These are phyloP conservation scores for Entomyzon cyanotis DNA, from an alignment of 2,113 vertebrate species.

Conservation along the genomic window DNA sequence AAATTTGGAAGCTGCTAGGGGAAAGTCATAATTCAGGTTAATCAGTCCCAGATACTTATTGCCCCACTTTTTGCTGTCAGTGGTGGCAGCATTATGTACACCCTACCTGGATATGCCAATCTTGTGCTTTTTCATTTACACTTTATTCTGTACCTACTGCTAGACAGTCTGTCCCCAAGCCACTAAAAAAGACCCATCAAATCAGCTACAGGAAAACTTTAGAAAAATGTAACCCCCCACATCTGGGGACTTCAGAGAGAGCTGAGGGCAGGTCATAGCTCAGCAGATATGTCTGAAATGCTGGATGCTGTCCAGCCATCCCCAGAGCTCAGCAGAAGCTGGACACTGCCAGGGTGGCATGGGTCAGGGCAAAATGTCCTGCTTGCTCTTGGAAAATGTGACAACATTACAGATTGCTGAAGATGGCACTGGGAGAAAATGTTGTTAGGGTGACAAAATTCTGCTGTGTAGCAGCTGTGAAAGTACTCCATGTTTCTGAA, in stretches of 20 bases:
- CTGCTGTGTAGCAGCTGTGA: neutral
- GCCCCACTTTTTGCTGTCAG: neutral
- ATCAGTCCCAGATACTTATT: neutral
- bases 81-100: neutral
- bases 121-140: neutral
- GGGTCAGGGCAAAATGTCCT: slow-evolving; percentile 15
- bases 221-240: neutral
- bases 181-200: neutral
- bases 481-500: neutral
- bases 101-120: neutral
- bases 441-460: neutral
- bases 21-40: neutral
- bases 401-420: slow-evolving; percentile 21
- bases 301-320: neutral
- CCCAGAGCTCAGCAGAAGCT: neutral
- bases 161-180: neutral
- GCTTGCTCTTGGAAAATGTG: neutral
- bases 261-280: neutral
- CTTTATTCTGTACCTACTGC: neutral
- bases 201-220: neutral
- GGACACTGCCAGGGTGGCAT: neutral
- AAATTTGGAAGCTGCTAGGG: neutral
- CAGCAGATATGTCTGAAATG: neutral
- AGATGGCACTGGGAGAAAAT: neutral
- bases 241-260: neutral